Evolutionary conservation across 2,888 invertebrate species (phyloP), one percentile per base, ranked within the genome.

Genomic region (Argyresthia goedartella): DNA sequence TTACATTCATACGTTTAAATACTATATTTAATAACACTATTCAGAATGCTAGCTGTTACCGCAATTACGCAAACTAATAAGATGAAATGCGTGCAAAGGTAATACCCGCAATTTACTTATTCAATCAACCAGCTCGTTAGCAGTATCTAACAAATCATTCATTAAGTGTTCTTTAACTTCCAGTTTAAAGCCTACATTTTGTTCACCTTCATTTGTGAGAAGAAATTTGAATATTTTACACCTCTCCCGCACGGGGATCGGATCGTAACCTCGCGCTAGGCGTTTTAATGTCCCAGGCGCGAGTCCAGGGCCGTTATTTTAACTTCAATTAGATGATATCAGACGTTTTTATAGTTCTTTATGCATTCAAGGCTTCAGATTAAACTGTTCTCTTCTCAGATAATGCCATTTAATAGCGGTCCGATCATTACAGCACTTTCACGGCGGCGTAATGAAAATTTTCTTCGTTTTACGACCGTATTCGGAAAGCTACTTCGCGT

Each of bases 301-400:
- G 59, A 67, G 64, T 60, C 66, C 59, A 34, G 62, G 57, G 48
- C 67, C 74, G 71, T 82, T 76, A 79, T 71, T 78, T 64, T 62
- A 65, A 66, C 71, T 82, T 85, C 81, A 84, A 84, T 85, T 82
- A 82, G 82, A 85, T 84, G 76, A 78, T 84, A 85, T 85, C 84
- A 76, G 79, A 81, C 82, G 63, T 82, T 55, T 53, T 84, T 80
- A 84, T 81, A 84, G 82, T 84, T 81, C 81, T 84, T 84, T 84
- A 81, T 80, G 81, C 76, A 82, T 84, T 79, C 70, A 71, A 65
- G 67, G 65, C 76, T 73, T 71, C 63, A 78, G 82, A 85, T 84
- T 79, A 79, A 80, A 76, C 73, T 73, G 71, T 76, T 68, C 60
- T 69, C 67, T 67, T 72, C 67, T 66, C 59, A 76, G 80, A 81